These are phyloP conservation scores for Ypsolopha sequella DNA, from an alignment of 2,888 invertebrate species.

Conservation along the genomic window DNA sequence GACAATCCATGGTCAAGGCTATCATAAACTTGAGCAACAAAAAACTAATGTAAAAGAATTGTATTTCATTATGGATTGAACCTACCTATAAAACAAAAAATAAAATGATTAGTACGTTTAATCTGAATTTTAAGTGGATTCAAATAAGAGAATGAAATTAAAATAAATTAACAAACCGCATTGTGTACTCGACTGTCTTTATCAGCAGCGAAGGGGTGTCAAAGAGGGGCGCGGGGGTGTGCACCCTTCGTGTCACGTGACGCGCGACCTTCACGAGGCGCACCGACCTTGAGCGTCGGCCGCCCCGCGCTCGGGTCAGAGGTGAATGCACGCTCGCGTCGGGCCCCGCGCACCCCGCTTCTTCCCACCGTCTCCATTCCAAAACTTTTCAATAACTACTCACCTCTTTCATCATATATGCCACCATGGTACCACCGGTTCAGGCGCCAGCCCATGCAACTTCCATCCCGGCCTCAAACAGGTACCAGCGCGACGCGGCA, in stretches of 20 bases:
- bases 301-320: slow-evolving; percentile 67
- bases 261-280: slow-evolving; percentile 66
- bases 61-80: too few species aligned
- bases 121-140: too few species aligned
- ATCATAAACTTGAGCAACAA: too few species aligned
- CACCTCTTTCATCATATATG: slow-evolving; percentile 45
- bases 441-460: slow-evolving; percentile 23
- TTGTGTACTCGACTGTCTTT: not conserved
- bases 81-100: too few species aligned
- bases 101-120: too few species aligned
- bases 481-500: slow-evolving; percentile 60
- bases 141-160: too few species aligned
- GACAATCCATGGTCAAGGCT: too few species aligned
- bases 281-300: slow-evolving; percentile 67
- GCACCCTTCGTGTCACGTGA: slow-evolving; percentile 60
- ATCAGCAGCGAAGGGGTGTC: slow-evolving; percentile 11
- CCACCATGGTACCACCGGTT: slow-evolving; percentile 28
- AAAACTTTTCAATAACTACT: slow-evolving; percentile 23
- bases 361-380: slow-evolving; percentile 25
- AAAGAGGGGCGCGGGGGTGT: slow-evolving; percentile 32
- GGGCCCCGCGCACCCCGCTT: too few species aligned
- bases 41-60: too few species aligned
- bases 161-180: too few species aligned
- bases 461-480: slow-evolving; percentile 36
- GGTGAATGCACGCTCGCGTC: slow-evolving; percentile 57